Base-by-base conservation (phyloP, 2,888 invertebrate genomes). In the Diadegma fenestrale region DNA sequence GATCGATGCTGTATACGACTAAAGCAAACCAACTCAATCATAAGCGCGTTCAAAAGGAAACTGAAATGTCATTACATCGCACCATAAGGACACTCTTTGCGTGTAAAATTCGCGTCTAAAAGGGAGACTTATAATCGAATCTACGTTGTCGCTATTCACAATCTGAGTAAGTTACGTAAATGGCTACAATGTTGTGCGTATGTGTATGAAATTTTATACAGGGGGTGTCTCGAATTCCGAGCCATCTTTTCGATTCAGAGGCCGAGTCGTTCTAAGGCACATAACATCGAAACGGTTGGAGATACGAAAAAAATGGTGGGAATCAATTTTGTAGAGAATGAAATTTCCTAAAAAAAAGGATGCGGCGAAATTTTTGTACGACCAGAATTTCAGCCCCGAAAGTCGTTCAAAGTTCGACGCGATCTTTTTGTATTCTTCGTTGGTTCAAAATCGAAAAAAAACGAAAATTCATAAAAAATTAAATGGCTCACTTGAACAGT, bases 81-180 rank as follows among this genome's bases (percentile, higher is more conserved):
- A 14, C 41, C 64, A 33, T 63, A 58, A 22, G 30, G 4, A 61
- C n/a, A 30, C 33, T 61, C 19, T 73, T 33, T 64, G 61, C 8
- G 61, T 61, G 22, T 33, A 17, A 22, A 22, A 73, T 61, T 75
- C 43, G 26, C 12, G 58, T 41, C 72, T 43, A 22, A 41, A 37
- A n/a, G n/a, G n/a, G 69, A 14, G 48, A 12, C 81, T 76, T 64
- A 73, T 75, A 75, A 85, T 81, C 78, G 73, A 82, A 85, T 85
- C 63, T 19, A 58, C 12, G 61, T 61, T 61, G 66, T 73, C 72
- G 43, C 54, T 37, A 43, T 43, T 22, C 45, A 33, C 61, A 54
- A 78, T 78, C 45, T 48, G 26, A 68, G 64, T 63, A 73, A 12
- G 22, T 43, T 22, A 72, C 41, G 22, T 33, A 37, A 33, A 37